A percentile compares a stretch with the other conserved stretches of the same genome.
phyloP scores from a whole-genome alignment of 2,888 invertebrate genomes.

The Patella caerulea region DNA sequence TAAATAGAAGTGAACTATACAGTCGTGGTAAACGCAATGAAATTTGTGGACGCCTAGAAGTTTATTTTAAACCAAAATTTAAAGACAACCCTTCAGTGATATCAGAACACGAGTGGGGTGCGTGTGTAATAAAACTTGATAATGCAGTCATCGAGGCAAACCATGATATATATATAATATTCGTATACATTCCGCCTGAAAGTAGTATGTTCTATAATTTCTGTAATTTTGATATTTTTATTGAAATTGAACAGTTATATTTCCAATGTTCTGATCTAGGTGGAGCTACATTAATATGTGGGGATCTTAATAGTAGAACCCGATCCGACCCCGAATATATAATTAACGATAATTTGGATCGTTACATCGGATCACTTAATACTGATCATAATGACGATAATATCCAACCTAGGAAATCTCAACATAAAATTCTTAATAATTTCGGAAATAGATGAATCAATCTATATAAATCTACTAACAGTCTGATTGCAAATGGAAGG shows the following conservation, averaged over 20 bases:
- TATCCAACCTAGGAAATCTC: neutral
- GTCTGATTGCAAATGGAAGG: slow-evolving; percentile 21
- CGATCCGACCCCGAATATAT: neutral
- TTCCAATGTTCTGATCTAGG: neutral
- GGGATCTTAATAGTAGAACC: neutral
- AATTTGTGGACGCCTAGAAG: neutral
- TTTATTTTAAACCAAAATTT: neutral
- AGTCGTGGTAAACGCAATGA: neutral
- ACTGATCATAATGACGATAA: neutral
- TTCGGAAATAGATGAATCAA: slow-evolving; percentile 15
- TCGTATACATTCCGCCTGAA: neutral
- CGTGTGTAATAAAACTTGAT: neutral
- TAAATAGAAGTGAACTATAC: neutral
- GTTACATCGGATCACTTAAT: no score
- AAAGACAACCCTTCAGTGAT: neutral
- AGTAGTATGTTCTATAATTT: neutral
- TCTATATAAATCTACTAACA: slow-evolving; percentile 17
- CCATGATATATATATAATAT: neutral
- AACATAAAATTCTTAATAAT: slow-evolving; percentile 11
- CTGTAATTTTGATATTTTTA: neutral
- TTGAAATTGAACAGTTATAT: neutral
- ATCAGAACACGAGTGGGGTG: neutral
- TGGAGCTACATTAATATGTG: neutral
- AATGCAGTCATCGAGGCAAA: neutral
- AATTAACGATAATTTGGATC: neutral